These are phyloP conservation scores for Chrysomallon squamiferum DNA, from an alignment of 1,140 invertebrate genomes.

Conservation along the genomic window DNA sequence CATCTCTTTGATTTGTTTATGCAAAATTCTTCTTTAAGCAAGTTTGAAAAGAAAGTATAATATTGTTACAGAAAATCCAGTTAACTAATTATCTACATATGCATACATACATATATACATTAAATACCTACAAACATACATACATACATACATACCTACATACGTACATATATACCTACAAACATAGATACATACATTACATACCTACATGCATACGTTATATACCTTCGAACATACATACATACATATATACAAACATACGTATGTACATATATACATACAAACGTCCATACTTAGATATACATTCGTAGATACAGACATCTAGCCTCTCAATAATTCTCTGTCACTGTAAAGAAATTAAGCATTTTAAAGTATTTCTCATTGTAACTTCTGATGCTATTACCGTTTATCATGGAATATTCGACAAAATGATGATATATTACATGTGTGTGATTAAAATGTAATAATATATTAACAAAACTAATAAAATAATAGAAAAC, in stretches of 20 bases:
- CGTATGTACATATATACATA: not conserved
- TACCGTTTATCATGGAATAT: not conserved
- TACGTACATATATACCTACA: slow-evolving; percentile 1
- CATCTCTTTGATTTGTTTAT: too few relatives aligned
- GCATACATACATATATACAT: too few relatives aligned
- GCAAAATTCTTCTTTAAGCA: too few relatives aligned
- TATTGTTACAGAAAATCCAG: too few relatives aligned
- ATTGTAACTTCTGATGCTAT: not conserved
- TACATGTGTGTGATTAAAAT: not conserved
- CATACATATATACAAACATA: not conserved
- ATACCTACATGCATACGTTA: not conserved
- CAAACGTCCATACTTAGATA: not conserved
- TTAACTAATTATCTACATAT: too few relatives aligned
- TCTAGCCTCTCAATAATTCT: not conserved
- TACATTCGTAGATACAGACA: not conserved
- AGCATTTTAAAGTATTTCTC: not conserved
- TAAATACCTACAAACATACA: too few relatives aligned
- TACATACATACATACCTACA: slow-evolving; percentile 1
- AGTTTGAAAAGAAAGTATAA: too few relatives aligned
- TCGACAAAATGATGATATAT: not conserved
- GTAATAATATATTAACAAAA: too few relatives aligned
- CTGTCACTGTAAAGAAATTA: not conserved
- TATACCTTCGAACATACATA: not conserved
- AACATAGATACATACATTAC: not conserved
- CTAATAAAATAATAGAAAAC: too few relatives aligned